Evolutionary conservation across 2,797 vertebrate genomes (phyloP).

Genomic region (Hippoglossus hippoglossus): DNA sequence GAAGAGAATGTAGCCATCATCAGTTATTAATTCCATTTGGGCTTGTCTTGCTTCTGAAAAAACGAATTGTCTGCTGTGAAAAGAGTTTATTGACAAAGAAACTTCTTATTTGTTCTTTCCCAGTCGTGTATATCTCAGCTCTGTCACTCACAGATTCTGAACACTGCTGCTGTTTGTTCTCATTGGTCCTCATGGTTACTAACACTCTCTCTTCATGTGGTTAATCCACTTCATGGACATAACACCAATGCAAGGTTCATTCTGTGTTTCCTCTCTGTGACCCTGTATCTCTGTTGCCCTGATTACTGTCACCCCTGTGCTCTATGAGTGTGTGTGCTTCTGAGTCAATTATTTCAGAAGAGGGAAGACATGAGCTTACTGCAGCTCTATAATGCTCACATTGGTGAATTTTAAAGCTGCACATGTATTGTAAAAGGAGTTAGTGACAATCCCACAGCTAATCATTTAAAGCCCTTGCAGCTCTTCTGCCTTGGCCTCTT

Average conservation of each 20-base stretch:
- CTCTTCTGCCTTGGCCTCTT: no score
- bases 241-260: not conserved
- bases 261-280: conserved; percentile 7
- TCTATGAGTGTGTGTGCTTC: not conserved
- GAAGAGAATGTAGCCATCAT: not conserved
- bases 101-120: conserved; percentile 13
- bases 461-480: no score
- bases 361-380: conserved; percentile 7
- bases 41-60: not conserved
- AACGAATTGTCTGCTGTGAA: not conserved
- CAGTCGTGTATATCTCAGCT: conserved; percentile 48
- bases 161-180: conserved; percentile 19
- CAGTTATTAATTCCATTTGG: not conserved
- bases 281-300: not conserved
- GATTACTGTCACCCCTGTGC: not conserved
- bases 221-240: not conserved
- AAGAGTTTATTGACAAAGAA: not conserved
- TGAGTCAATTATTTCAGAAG: not conserved
- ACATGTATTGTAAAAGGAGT: not conserved
- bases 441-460: no score
- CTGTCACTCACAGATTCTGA: conserved; percentile 19
- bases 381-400: not conserved
- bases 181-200: conserved; percentile 20
- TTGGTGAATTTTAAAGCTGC: not conserved
- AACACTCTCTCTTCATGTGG: conserved; percentile 3